Percentiles rank a stretch among this genome's conserved stretches.
Conservation (phyloP, 2,113 vertebrate species). For the Prinia subflava region DNA sequence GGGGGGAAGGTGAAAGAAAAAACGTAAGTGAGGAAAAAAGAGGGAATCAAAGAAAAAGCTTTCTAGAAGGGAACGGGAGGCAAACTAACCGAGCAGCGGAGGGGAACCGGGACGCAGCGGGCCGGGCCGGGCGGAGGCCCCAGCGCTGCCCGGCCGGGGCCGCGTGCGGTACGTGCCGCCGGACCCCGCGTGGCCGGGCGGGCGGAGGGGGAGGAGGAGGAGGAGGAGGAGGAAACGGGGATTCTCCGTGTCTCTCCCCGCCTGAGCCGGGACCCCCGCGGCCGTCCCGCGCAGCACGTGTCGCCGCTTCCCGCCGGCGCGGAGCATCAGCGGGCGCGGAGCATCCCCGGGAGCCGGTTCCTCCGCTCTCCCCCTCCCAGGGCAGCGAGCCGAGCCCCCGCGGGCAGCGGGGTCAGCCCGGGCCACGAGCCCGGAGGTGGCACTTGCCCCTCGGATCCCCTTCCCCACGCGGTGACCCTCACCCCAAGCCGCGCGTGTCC, state of each 20-base stretch:
- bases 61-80: no score
- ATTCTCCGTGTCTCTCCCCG: background rate
- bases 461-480: background rate
- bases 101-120: background rate
- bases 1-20: accelerated
- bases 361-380: background rate
- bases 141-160: background rate
- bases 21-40: no score
- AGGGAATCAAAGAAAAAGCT: no score
- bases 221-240: background rate
- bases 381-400: background rate
- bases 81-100: no score
- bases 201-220: background rate
- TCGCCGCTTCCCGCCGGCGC: background rate
- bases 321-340: background rate
- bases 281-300: background rate
- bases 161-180: constrained; percentile 25
- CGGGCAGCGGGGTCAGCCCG: background rate
- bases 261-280: background rate
- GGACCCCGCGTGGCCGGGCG: background rate
- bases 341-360: background rate
- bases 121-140: background rate
- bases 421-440: no score
- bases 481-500: no score
- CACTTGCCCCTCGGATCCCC: background rate